phyloP scores from a whole-genome alignment of 1,140 invertebrate species.

The Sitodiplosis mosellana region DNA sequence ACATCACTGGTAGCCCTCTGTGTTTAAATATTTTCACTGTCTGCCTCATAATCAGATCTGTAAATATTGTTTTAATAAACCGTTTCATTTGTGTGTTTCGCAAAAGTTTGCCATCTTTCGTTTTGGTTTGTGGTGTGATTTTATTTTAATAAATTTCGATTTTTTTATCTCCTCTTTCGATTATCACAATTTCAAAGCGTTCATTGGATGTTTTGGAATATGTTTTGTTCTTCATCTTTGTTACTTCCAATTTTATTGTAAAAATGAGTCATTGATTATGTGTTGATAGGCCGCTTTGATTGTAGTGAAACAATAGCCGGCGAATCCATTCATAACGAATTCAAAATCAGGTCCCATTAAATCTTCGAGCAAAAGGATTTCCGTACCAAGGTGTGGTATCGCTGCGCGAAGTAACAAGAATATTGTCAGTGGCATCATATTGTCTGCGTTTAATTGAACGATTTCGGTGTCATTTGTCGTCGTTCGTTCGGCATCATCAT shows the following conservation, averaged over 20 bases:
- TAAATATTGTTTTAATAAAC: no score
- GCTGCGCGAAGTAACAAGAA: constrained; percentile 19
- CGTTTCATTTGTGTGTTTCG: no score
- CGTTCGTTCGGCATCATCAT: neutral
- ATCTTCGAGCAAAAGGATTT: constrained; percentile 21
- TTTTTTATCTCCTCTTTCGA: no score
- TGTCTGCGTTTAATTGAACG: constrained; percentile 15
- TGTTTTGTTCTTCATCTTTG: no score
- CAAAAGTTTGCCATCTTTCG: no score
- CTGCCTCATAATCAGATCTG: no score
- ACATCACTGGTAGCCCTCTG: no score
- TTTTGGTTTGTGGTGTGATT: no score
- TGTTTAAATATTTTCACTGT: no score
- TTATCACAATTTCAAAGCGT: no score
- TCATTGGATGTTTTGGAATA: no score
- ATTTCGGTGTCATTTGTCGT: neutral
- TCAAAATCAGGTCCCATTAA: constrained; percentile 22
- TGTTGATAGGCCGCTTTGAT: constrained; percentile 12
- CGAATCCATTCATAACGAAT: constrained; percentile 22
- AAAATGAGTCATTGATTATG: constrained; percentile 1
- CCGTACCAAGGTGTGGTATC: constrained; percentile 23
- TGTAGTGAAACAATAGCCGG: constrained; percentile 23
- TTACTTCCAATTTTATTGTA: neutral
- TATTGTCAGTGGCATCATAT: constrained; percentile 21
- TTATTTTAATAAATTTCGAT: no score